A percentile compares a stretch with the other conserved stretches of the same genome.
Conservation (phyloP, 2,113 vertebrate genomes). For the Pongo pygmaeus region DNA sequence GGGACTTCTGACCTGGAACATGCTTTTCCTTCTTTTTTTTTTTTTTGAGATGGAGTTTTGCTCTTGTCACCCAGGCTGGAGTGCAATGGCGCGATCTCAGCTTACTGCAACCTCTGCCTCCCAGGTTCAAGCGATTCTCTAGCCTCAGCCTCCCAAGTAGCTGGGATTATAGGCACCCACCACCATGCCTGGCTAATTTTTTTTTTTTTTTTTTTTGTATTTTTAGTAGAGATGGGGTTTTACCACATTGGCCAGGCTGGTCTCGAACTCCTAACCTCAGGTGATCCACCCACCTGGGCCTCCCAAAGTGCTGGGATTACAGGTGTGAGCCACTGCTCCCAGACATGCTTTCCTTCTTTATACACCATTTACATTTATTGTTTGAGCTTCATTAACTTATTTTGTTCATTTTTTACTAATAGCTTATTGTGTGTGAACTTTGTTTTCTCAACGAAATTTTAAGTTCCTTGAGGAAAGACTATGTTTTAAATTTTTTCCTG, state of each 20-base stretch:
- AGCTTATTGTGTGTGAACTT: neutral
- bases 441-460: constrained; percentile 40
- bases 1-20: neutral
- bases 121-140: too few species aligned
- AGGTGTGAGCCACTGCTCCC: neutral
- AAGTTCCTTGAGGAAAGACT: neutral
- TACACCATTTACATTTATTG: neutral
- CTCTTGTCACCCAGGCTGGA: neutral
- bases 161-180: too few species aligned
- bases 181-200: neutral
- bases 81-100: too few species aligned
- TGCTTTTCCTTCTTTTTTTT: neutral
- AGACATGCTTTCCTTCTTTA: neutral
- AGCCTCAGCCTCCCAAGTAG: too few species aligned
- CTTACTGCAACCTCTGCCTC: too few species aligned
- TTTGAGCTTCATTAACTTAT: neutral
- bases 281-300: neutral
- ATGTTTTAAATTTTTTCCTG: neutral
- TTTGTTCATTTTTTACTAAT: constrained; percentile 20
- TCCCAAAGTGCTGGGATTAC: neutral
- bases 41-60: neutral
- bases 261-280: neutral
- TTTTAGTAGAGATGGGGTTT: neutral
- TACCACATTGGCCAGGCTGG: neutral
- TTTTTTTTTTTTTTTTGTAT: neutral